phyloP scores from a whole-genome alignment of 2,113 vertebrate species.

The Larimichthys crocea region DNA sequence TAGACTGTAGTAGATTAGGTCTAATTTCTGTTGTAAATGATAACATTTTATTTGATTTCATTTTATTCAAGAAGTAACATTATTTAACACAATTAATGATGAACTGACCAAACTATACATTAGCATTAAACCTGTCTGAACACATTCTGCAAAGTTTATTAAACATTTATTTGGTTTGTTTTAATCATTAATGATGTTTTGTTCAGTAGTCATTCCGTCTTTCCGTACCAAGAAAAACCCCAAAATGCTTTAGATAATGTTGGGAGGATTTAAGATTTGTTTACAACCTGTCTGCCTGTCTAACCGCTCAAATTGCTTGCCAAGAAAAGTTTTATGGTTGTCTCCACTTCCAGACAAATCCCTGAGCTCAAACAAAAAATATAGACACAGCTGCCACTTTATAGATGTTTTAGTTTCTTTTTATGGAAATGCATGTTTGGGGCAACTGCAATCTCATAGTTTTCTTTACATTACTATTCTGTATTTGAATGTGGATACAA shows the following conservation, averaged over 20 bases:
- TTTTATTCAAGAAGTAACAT: too few species aligned
- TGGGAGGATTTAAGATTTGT: neutral
- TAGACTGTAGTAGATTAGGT: too few species aligned
- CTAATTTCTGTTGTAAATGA: too few species aligned
- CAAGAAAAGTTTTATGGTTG: neutral
- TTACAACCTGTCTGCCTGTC: constrained; percentile 1
- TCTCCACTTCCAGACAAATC: constrained; percentile 3
- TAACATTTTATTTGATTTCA: too few species aligned
- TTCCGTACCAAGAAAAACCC: neutral
- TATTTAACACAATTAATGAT: too few species aligned
- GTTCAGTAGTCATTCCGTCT: neutral
- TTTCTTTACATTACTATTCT: constrained; percentile 18
- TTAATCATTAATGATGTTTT: too few species aligned
- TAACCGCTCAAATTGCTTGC: neutral
- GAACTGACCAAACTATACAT: too few species aligned
- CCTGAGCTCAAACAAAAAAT: neutral
- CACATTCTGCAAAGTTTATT: too few species aligned
- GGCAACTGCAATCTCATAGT: neutral
- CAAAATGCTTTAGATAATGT: neutral
- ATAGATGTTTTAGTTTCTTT: neutral
- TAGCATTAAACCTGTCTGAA: too few species aligned
- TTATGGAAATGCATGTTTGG: neutral
- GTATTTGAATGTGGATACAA: neutral
- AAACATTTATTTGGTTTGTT: too few species aligned
- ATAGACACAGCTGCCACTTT: neutral